These are phyloP conservation scores for Hydrolagus colliei DNA, from an alignment of 2,797 vertebrate genomes.

Conservation along the genomic window DNA sequence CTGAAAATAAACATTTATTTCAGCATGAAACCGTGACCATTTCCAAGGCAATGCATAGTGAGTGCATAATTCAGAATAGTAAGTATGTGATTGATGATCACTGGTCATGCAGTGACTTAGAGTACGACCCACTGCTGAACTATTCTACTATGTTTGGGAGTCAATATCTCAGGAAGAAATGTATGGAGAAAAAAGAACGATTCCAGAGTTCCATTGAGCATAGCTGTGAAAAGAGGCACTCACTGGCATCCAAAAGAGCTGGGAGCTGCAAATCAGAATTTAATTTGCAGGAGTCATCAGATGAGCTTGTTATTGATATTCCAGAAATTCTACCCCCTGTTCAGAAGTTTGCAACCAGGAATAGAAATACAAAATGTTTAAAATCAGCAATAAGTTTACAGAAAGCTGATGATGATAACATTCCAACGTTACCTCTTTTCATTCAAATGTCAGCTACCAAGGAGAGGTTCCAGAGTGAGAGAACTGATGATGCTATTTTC, in stretches of 20 bases:
- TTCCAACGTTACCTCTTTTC: slow-evolving; percentile 33
- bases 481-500: background rate
- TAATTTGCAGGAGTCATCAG: slow-evolving; percentile 48
- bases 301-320: slow-evolving; percentile 56
- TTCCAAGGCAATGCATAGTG: background rate
- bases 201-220: slow-evolving; percentile 37
- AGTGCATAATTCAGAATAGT: slow-evolving; percentile 3
- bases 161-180: slow-evolving; percentile 39
- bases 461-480: background rate
- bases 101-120: slow-evolving; percentile 61
- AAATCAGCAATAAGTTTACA: slow-evolving; percentile 48
- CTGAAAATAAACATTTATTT: background rate
- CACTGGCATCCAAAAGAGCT: slow-evolving; percentile 36
- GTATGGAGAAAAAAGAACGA: slow-evolving; percentile 37
- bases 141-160: slow-evolving; percentile 55
- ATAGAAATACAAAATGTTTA: background rate
- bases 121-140: slow-evolving; percentile 68
- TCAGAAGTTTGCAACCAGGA: slow-evolving; percentile 38
- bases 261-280: slow-evolving; percentile 38
- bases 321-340: slow-evolving; percentile 35
- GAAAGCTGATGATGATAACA: slow-evolving; percentile 54
- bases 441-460: background rate
- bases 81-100: slow-evolving; percentile 62
- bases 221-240: background rate
- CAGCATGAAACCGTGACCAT: background rate